Percentiles rank a stretch among this genome's conserved stretches.
Conservation (phyloP, 2,113 vertebrate genomes). For the Cathartes aura region DNA sequence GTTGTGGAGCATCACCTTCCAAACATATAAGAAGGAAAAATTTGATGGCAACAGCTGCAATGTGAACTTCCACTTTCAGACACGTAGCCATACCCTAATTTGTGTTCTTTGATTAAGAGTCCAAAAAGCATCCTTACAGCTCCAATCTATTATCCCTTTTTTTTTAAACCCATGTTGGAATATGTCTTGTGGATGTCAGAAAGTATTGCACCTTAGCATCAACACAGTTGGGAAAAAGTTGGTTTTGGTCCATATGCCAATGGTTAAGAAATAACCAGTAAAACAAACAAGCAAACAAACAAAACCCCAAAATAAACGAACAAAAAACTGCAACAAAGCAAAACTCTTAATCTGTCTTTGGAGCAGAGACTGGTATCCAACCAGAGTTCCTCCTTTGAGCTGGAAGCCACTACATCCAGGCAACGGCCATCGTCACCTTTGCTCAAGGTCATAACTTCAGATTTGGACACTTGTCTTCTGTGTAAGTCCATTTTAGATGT, state of each 20-base stretch:
- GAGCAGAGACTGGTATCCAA: not conserved
- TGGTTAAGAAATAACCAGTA: not conserved
- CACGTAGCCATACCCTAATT: not conserved
- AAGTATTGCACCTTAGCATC: not conserved
- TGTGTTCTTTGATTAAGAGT: not conserved
- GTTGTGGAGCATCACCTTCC: not conserved
- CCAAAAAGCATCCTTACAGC: not conserved
- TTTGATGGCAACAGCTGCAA: not conserved
- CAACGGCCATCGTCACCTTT: not conserved
- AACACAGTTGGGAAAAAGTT: not conserved
- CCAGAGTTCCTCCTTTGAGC: not conserved
- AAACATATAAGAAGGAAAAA: not conserved
- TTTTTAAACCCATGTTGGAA: not conserved
- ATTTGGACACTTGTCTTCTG: not conserved
- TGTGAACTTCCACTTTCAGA: not conserved
- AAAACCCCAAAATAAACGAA: not conserved
- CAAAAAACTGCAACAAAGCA: not conserved
- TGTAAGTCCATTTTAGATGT: not conserved
- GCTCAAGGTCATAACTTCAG: not conserved
- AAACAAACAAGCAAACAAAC: not conserved
- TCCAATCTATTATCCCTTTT: not conserved
- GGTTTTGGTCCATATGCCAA: fast-evolving
- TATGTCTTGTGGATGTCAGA: not conserved
- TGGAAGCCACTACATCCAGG: not conserved
- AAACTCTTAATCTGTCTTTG: not conserved